Evolutionary conservation across 53 echinoderm and acorn worm genomes (phyloP), one percentile per base, ranked within the genome.

Genomic region (Holothuria scabra): DNA sequence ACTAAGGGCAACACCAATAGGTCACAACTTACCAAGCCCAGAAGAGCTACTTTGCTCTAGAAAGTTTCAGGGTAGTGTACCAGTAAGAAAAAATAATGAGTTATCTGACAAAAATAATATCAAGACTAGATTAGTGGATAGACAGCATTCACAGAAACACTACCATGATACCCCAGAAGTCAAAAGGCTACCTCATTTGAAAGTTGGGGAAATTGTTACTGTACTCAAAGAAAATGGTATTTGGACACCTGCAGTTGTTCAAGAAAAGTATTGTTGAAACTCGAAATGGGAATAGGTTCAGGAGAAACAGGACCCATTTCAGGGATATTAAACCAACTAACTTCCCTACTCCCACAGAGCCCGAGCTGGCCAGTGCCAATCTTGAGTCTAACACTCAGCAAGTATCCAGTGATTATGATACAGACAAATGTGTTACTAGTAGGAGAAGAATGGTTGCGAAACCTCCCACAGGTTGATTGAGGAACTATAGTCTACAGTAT

Each of bases 271-370:
- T 56, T 8, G 56, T 56, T 28, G 19, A 76, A 56, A 76, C 56
- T 6, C 76, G 56, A 76, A 76, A 76, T 48, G 76, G 28, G 44
- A 76, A 22, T 52, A 48, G 24, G 8, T 26, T 76, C 4, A 21
- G 76, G n/a, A 76, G 76, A 56, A 76, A 76, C 21, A 76, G 76
- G 76, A 76, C 55, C 10, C 56, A 76, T 8, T 12, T 75, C 16
- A 75, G 49, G 5, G 76, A 75, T 46, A 75, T 75, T 46, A 14
- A 76, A 76, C 76, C 76, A 20, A 35, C 52, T 2, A 21, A 38
- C 48, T 11, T 49, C 19, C 49, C 28, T 76, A 48, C 56, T 56
- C 56, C 33, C 28, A 20, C 14, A 5, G 23, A 23, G 19, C 35
- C 21, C 12, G 35, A 32, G 41, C 2, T 3, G 41, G 41, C 41